phyloP scores from a whole-genome alignment of 2,113 vertebrate genomes.

The Macroglossus sobrinus region DNA sequence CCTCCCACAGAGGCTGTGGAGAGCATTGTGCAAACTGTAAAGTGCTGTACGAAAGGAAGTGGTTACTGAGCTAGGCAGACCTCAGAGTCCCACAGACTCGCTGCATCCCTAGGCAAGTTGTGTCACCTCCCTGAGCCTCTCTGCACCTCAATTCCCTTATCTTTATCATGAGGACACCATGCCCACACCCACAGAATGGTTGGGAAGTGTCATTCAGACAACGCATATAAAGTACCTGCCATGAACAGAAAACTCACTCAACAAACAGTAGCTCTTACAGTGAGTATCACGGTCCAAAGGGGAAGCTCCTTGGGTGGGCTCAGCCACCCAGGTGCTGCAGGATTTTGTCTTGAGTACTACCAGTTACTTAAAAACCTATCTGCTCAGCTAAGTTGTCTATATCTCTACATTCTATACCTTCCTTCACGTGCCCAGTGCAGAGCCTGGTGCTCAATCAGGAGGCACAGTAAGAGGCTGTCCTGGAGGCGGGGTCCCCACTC shows the following conservation, averaged over 20 bases:
- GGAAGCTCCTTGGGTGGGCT: rapidly evolving
- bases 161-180: not conserved
- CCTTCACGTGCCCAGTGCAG: not conserved
- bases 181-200: not conserved
- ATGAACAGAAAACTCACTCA: not conserved
- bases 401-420: not conserved
- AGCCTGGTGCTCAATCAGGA: not conserved
- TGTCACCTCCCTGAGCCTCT: not conserved
- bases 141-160: not conserved
- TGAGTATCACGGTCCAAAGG: not conserved
- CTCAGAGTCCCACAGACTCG: not conserved
- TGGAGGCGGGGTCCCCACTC: not conserved
- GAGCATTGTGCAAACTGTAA: not conserved
- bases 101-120: not conserved
- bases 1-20: not conserved
- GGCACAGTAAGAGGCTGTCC: not conserved
- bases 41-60: not conserved
- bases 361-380: not conserved
- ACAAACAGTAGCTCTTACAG: not conserved
- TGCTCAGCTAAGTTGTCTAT: not conserved
- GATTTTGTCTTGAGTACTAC: not conserved
- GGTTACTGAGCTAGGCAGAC: not conserved
- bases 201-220: not conserved
- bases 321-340: not conserved
- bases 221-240: not conserved